Evolutionary conservation across 2,113 vertebrate species (phyloP), one percentile per base, ranked within the genome.

Genomic region (Felis catus): DNA sequence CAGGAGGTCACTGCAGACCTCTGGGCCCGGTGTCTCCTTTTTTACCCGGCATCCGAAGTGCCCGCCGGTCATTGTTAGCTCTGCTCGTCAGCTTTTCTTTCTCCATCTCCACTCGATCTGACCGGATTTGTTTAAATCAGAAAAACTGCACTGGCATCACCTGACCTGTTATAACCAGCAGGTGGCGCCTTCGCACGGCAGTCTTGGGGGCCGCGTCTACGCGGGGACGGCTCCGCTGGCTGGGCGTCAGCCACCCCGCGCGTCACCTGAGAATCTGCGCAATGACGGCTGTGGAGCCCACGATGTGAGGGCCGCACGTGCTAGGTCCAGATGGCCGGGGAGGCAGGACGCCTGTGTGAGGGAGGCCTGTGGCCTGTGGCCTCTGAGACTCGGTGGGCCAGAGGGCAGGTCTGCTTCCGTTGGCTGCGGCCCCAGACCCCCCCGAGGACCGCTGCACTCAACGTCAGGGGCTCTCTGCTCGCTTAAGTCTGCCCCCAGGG

Each of bases 121-220:
- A 12, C 7, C 61, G 39, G 25, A 13, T 66, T 25, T 66, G 81
- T n/a, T 73, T 23, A 12, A 45, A 25, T 76, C 33, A 53, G 7
- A 12, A 53, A 41, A 55, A 36, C 3, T 12, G 61, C 0, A 5
- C 16, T 2, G 0, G 16, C 25, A 2, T 15, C n/a, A 33, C 33
- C 51, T 81, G 31, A 31, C 14, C 15, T 79, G 61, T 45, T 39
- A 29, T 33, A 15, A 19, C 3, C 1, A 51, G 7, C 19, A 15
- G 0, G 61, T 5, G 14, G 19, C 36, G 48, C 31, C 6, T 14
- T 27, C 13, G 23, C 11, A 0, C 13, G 12, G 23, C 23, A 25
- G 5, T 1, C 39, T 7, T 3, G 2, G 23, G 73, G 39, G 71
- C 12, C 3, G 1, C 4, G 73, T 45, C 73, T 15, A 16, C 39